phyloP scores from a whole-genome alignment of 2,888 invertebrate species.

The Calameuta idolon region DNA sequence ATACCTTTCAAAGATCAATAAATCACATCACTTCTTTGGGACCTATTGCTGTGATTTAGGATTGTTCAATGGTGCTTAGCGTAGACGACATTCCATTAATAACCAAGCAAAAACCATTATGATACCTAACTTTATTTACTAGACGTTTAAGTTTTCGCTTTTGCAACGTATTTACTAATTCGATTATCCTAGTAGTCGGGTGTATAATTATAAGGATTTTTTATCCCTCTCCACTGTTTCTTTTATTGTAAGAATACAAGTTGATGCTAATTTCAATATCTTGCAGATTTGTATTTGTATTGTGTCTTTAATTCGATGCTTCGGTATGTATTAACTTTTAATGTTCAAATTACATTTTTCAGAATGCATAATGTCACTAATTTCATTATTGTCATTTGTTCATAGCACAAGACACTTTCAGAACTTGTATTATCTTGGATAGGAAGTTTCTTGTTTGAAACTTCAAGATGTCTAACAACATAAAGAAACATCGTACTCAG shows the following conservation, averaged over 20 bases:
- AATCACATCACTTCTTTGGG: not conserved
- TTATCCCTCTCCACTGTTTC: not conserved
- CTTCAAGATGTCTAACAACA: not conserved
- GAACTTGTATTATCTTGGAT: not conserved
- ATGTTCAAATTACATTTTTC: not conserved
- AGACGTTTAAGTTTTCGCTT: not conserved
- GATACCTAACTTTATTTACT: not conserved
- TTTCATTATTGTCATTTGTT: not conserved
- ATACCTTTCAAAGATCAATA: not conserved
- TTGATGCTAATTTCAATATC: not conserved
- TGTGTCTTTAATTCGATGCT: not conserved
- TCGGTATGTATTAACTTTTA: not conserved
- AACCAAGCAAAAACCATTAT: not conserved
- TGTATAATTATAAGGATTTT: not conserved
- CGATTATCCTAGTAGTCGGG: not conserved
- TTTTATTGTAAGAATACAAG: not conserved
- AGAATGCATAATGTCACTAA: not conserved
- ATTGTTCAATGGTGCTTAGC: not conserved
- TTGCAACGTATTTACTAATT: not conserved
- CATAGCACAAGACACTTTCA: not conserved
- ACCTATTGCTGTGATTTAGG: not conserved
- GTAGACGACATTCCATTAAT: not conserved
- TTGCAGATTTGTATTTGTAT: not conserved
- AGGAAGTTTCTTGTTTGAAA: not conserved
- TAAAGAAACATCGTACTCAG: not conserved